These are phyloP conservation scores for Recurvirostra avosetta DNA, from an alignment of 2,113 vertebrate species.

Conservation along the genomic window DNA sequence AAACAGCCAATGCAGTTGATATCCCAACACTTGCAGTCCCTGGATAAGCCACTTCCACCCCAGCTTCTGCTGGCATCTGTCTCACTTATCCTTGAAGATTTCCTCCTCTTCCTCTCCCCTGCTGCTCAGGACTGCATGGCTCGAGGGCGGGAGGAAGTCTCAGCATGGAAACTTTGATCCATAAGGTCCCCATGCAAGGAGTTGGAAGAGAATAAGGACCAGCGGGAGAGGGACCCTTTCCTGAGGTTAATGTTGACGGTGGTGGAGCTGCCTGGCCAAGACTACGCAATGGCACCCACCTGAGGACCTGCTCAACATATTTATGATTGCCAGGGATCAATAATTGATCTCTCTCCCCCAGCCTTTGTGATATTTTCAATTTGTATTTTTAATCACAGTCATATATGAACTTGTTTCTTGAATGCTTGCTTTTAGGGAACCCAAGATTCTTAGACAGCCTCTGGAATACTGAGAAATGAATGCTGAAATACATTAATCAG, in stretches of 20 bases:
- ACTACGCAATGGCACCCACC: neutral
- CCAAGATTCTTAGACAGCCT: neutral
- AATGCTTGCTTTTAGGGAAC: neutral
- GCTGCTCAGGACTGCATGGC: neutral
- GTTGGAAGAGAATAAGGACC: neutral
- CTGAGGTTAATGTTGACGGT: accelerated
- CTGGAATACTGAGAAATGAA: neutral
- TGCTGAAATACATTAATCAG: neutral
- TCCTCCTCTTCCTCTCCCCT: neutral
- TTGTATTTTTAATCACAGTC: neutral
- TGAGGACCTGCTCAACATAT: neutral
- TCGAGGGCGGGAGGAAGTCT: neutral
- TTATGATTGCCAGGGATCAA: neutral
- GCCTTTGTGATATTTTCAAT: neutral
- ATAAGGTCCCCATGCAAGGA: neutral
- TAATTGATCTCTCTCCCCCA: neutral
- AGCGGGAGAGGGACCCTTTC: neutral
- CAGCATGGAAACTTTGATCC: neutral
- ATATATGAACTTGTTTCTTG: neutral
- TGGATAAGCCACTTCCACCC: neutral
- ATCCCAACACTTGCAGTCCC: neutral
- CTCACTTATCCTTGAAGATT: neutral
- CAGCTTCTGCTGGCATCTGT: neutral
- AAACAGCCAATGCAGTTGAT: neutral
- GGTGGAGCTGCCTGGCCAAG: neutral